Evolutionary conservation across 2,797 vertebrate species (phyloP).

Genomic region (Anguilla obscura): DNA sequence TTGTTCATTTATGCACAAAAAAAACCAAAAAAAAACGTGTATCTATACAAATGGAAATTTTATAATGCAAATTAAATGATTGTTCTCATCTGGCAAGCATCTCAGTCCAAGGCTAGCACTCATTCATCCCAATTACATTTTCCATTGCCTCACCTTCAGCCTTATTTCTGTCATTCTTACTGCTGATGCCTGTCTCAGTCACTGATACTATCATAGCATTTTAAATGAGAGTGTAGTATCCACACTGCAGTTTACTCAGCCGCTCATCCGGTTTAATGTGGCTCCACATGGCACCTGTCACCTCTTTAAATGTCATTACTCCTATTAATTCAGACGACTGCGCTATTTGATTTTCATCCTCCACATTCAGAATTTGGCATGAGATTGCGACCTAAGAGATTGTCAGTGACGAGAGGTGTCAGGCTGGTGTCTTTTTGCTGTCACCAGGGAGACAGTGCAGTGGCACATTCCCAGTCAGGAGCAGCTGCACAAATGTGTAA

Average conservation of each 20-base stretch:
- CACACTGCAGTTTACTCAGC: neutral
- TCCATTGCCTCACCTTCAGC: neutral
- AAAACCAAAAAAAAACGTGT: neutral
- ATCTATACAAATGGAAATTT: neutral
- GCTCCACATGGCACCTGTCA: constrained; percentile 16
- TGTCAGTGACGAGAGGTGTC: neutral
- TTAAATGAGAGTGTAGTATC: neutral
- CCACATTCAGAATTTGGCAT: neutral
- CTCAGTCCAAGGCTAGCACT: neutral
- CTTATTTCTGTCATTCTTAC: neutral
- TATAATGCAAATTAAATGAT: neutral
- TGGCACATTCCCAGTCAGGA: neutral
- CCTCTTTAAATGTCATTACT: constrained; percentile 21
- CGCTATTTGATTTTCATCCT: neutral
- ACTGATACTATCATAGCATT: neutral
- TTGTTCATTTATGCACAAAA: neutral
- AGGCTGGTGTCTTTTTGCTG: constrained; percentile 14
- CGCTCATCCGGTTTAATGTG: neutral
- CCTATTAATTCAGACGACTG: neutral
- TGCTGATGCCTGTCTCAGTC: neutral
- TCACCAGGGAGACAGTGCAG: neutral
- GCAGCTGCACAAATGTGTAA: constrained; percentile 11
- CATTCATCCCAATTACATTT: neutral
- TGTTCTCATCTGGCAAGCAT: neutral
- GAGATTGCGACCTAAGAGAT: neutral